Conservation (phyloP, 2,797 vertebrate species). For the Merluccius polli region DNA sequence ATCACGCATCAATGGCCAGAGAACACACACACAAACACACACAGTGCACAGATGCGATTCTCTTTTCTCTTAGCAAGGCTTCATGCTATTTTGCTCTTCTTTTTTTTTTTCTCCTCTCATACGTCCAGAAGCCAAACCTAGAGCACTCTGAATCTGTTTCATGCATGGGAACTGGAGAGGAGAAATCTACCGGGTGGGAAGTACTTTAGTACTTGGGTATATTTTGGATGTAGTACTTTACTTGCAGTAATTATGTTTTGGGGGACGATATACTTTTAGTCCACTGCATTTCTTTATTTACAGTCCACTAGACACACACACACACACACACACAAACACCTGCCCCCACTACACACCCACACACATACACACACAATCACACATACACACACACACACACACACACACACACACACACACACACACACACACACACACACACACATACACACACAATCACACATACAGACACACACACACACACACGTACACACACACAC, state of each 20-base stretch:
- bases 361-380: slow-evolving; percentile 5
- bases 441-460: no score
- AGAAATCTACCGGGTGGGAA: neutral
- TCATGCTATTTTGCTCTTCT: slow-evolving; percentile 18
- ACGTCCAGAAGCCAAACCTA: neutral
- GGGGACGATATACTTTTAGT: neutral
- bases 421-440: no score
- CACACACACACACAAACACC: neutral
- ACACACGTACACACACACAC: no score
- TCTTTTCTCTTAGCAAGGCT: slow-evolving; percentile 38
- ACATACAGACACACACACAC: slow-evolving; percentile 8
- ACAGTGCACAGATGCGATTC: slow-evolving; percentile 34
- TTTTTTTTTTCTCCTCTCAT: no score
- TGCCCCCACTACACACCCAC: neutral
- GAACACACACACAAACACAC: slow-evolving; percentile 57
- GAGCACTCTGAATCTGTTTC: slow-evolving; percentile 53
- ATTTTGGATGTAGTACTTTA: neutral
- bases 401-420: no score
- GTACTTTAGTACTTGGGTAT: neutral
- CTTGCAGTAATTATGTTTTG: neutral
- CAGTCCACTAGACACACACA: slow-evolving; percentile 6
- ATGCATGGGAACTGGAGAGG: slow-evolving; percentile 20
- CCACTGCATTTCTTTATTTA: neutral
- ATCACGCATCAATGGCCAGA: slow-evolving; percentile 57
- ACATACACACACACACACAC: neutral